Evolutionary conservation across 2,797 vertebrate species (phyloP).

Genomic region (Sciaenops ocellatus): DNA sequence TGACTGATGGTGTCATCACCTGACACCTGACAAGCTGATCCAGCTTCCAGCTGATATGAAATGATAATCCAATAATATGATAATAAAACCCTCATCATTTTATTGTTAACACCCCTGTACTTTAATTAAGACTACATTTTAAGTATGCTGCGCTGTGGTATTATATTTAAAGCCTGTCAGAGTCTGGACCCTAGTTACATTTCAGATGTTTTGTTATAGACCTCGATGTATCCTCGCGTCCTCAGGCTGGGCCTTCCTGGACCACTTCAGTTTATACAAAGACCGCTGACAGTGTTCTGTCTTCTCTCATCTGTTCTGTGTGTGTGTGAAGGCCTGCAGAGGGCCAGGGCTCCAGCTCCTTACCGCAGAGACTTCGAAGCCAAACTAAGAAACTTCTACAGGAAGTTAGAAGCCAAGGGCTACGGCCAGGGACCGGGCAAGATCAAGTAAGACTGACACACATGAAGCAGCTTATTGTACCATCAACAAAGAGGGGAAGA

Average conservation of each 20-base stretch:
- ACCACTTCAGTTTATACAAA: not conserved
- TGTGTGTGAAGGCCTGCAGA: conserved; percentile 84
- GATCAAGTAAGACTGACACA: conserved; percentile 91
- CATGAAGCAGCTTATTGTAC: not conserved
- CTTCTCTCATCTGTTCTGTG: not conserved
- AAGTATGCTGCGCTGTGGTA: not conserved
- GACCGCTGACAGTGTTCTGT: not conserved
- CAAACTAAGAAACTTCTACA: conserved; percentile 98
- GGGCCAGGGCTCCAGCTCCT: conserved; percentile 95
- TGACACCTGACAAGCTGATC: not conserved
- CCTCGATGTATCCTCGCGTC: not conserved
- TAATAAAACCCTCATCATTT: no score
- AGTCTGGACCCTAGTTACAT: not conserved
- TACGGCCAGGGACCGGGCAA: conserved; percentile 98
- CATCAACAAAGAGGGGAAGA: not conserved
- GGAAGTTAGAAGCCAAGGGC: conserved; percentile 98
- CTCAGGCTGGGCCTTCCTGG: not conserved
- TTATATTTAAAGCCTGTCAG: not conserved
- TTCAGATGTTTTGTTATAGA: not conserved
- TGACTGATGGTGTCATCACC: not conserved
- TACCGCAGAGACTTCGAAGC: conserved; percentile 98
- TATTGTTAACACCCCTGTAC: not conserved
- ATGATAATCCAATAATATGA: not conserved
- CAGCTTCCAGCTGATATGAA: not conserved
- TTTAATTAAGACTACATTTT: not conserved